phyloP scores from a whole-genome alignment of 2,113 vertebrate genomes.

The Ceratotherium simum region DNA sequence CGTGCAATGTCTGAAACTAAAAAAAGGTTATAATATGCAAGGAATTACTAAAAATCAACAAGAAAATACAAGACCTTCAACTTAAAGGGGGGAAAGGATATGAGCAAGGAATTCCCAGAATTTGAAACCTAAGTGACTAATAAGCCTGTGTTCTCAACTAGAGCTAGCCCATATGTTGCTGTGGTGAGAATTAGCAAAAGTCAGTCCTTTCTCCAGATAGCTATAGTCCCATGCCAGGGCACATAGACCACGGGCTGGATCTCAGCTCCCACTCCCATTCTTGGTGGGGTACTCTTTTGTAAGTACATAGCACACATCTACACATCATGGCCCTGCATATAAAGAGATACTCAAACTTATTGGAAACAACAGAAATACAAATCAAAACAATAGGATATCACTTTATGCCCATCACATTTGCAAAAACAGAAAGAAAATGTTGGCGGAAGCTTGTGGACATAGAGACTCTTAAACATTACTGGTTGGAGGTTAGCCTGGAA shows the following conservation, averaged over 20 bases:
- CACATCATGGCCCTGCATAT: background rate
- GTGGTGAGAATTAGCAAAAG: background rate
- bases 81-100: background rate
- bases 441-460: background rate
- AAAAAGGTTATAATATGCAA: background rate
- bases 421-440: background rate
- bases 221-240: background rate
- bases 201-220: background rate
- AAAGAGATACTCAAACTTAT: background rate
- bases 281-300: background rate
- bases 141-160: background rate
- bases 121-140: slow-evolving; percentile 32
- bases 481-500: background rate
- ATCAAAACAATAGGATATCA: background rate
- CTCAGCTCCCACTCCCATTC: background rate
- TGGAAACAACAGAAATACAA: background rate
- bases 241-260: background rate
- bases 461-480: background rate
- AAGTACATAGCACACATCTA: background rate
- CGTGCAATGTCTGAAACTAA: background rate
- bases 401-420: background rate
- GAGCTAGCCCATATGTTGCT: background rate
- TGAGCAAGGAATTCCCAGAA: slow-evolving; percentile 41
- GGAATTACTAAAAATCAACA: slow-evolving; percentile 24
- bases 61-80: slow-evolving; percentile 13